A percentile compares a stretch with the other conserved stretches of the same genome.
Evolutionary conservation across 2,888 invertebrate species (phyloP).

Genomic region (Rhagonycha lutea): DNA sequence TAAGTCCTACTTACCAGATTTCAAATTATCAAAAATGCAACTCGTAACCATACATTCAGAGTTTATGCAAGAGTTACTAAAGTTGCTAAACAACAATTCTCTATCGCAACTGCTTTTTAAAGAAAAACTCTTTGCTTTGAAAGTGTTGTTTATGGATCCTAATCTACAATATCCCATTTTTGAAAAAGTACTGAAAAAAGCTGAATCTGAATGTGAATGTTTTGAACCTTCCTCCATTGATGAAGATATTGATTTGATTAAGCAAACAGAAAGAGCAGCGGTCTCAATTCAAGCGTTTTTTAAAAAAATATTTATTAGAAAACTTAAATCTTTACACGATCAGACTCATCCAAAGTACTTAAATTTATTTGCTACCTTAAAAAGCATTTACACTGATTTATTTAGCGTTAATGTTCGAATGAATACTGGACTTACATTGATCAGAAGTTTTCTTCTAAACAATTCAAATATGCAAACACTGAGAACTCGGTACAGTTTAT

Average conservation of each 20-base stretch:
- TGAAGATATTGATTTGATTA: slow-evolving; percentile 36
- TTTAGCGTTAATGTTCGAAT: slow-evolving; percentile 39
- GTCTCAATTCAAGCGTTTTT: slow-evolving; percentile 46
- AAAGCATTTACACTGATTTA: slow-evolving; percentile 38
- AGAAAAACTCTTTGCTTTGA: slow-evolving; percentile 30
- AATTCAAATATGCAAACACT: slow-evolving; percentile 26
- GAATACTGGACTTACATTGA: slow-evolving; percentile 30
- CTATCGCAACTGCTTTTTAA: neutral
- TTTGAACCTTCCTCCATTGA: neutral
- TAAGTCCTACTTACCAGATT: slow-evolving; percentile 40
- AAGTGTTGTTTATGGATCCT: slow-evolving; percentile 35
- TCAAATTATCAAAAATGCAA: slow-evolving; percentile 10
- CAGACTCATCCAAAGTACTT: slow-evolving; percentile 35
- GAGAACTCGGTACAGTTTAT: slow-evolving; percentile 34
- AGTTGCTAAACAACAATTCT: slow-evolving; percentile 20
- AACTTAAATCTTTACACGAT: slow-evolving; percentile 36
- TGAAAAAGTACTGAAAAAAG: neutral
- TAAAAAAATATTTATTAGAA: slow-evolving; percentile 39
- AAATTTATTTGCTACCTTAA: slow-evolving; percentile 39
- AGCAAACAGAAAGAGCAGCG: slow-evolving; percentile 40
- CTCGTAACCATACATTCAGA: slow-evolving; percentile 16
- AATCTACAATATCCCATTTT: neutral
- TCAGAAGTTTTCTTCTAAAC: slow-evolving; percentile 42
- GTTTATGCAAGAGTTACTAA: slow-evolving; percentile 29
- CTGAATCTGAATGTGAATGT: neutral